phyloP scores from a whole-genome alignment of 2,888 invertebrate genomes.

The Nomada ferruginata region DNA sequence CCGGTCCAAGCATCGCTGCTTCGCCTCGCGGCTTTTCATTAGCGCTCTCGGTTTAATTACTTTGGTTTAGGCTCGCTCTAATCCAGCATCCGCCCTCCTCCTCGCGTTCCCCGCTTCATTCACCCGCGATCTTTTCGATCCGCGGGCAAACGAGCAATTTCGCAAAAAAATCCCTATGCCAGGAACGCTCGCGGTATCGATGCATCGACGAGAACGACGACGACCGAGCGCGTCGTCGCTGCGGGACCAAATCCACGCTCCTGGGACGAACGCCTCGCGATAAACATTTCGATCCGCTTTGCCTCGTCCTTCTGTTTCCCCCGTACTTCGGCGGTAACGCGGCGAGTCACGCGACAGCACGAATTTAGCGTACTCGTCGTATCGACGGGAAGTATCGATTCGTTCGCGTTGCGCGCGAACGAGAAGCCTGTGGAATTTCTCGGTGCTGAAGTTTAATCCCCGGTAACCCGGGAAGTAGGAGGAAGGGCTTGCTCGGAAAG shows the following conservation, averaged over 20 bases:
- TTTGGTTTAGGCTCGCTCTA: constrained; percentile 38
- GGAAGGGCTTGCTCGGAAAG: constrained; percentile 15
- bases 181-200: no score
- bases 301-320: background rate
- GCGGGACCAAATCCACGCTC: constrained; percentile 34
- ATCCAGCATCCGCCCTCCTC: background rate
- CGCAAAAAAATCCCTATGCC: no score
- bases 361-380: constrained; percentile 8
- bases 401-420: constrained; percentile 10
- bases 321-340: constrained; percentile 37
- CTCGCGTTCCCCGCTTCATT: background rate
- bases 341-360: constrained; percentile 1
- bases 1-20: constrained; percentile 20
- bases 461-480: background rate
- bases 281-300: constrained; percentile 38
- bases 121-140: background rate
- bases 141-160: background rate
- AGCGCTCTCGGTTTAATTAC: constrained; percentile 54
- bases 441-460: background rate
- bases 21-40: constrained; percentile 41
- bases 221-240: background rate
- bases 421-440: constrained; percentile 32
- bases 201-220: no score
- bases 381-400: background rate
- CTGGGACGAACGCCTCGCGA: constrained; percentile 48